Conservation (phyloP, 2,888 invertebrate species). For the Hydropsyche betteni region DNA sequence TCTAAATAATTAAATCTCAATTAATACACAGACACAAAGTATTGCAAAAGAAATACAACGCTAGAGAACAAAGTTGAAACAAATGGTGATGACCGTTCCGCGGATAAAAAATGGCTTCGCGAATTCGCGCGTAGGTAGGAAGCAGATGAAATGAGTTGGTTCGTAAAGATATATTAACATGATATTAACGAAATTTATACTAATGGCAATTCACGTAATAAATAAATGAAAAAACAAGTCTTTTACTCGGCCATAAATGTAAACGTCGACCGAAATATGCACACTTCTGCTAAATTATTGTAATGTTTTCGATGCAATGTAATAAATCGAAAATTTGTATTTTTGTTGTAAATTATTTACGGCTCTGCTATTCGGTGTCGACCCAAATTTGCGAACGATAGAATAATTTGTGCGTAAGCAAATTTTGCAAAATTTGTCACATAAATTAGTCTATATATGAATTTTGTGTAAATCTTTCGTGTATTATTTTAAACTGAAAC, state of each 20-base stretch:
- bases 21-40: no score
- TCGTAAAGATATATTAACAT: slow-evolving; percentile 18
- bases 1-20: no score
- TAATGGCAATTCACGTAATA: slow-evolving; percentile 15
- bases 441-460: no score
- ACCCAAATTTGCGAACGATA: no score
- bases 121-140: slow-evolving; percentile 19
- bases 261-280: slow-evolving; percentile 1
- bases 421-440: no score
- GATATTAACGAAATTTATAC: slow-evolving; percentile 23
- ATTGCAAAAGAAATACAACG: no score
- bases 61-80: slow-evolving; percentile 5
- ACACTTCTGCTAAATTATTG: background rate
- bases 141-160: slow-evolving; percentile 24
- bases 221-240: slow-evolving; percentile 10
- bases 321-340: slow-evolving; percentile 7
- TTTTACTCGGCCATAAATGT: slow-evolving; percentile 12
- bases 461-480: no score
- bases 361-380: no score
- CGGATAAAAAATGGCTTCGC: slow-evolving; percentile 11
- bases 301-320: background rate
- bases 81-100: background rate
- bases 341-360: background rate
- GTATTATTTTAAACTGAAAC: no score
- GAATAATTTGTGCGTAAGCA: no score